These are phyloP conservation scores for Drosophila bocki DNA, from an alignment of 1,140 invertebrate genomes.

Conservation along the genomic window DNA sequence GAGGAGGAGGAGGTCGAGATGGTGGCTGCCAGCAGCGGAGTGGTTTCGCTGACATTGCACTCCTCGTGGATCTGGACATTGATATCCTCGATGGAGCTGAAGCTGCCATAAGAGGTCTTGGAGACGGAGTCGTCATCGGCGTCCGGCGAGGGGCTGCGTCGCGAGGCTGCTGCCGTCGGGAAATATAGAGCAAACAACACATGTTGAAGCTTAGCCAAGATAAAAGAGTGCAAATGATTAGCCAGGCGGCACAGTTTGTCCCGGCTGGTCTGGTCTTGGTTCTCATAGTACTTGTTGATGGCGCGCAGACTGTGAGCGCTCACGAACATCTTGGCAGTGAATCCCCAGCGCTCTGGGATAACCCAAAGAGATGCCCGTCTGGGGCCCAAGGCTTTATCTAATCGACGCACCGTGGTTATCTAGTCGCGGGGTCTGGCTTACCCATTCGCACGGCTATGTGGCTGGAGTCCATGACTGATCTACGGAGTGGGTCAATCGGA, in stretches of 20 bases:
- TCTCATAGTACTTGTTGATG: slow-evolving; percentile 39
- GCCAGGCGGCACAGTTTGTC: slow-evolving; percentile 44
- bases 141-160: slow-evolving; percentile 7
- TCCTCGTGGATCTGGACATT: slow-evolving; percentile 20
- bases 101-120: slow-evolving; percentile 10
- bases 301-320: slow-evolving; percentile 20
- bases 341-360: not conserved
- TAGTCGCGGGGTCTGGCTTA: slow-evolving; percentile 16
- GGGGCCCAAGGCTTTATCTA: slow-evolving; percentile 17
- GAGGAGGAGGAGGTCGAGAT: not conserved
- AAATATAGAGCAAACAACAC: slow-evolving; percentile 64
- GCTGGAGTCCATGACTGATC: slow-evolving; percentile 32
- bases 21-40: slow-evolving; percentile 53
- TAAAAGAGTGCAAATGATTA: slow-evolving; percentile 58
- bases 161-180: slow-evolving; percentile 43
- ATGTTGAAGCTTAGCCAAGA: slow-evolving; percentile 45
- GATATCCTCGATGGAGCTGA: slow-evolving; percentile 4
- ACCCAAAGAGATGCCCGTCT: not conserved
- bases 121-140: not conserved
- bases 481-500: slow-evolving; percentile 16
- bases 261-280: slow-evolving; percentile 24
- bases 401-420: slow-evolving; percentile 29
- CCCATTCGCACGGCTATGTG: slow-evolving; percentile 39
- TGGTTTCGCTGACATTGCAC: slow-evolving; percentile 53
- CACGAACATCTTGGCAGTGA: slow-evolving; percentile 25